Percentiles rank a stretch among this genome's conserved stretches.
Conservation (phyloP, 2,888 invertebrate genomes). For the Rotaria socialis region DNA sequence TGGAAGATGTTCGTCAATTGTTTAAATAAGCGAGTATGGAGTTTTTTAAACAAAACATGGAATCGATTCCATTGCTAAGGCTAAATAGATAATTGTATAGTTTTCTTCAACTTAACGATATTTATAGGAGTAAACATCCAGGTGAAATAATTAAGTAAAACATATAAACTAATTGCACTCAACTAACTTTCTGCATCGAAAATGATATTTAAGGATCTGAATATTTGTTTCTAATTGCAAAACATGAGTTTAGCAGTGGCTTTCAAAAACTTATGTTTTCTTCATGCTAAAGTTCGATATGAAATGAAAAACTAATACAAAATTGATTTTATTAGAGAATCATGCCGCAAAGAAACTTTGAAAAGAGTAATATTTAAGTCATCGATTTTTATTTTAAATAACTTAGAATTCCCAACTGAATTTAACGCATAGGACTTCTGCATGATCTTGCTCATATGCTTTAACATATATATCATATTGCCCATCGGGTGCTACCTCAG, state of each 20-base stretch:
- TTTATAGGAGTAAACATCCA: too few relatives aligned
- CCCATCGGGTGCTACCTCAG: slow-evolving; percentile 1
- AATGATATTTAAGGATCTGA: too few relatives aligned
- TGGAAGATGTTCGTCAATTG: neutral
- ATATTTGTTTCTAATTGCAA: too few relatives aligned
- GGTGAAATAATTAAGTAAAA: too few relatives aligned
- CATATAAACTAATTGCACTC: too few relatives aligned
- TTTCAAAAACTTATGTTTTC: too few relatives aligned
- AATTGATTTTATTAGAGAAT: neutral
- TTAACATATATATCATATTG: neutral
- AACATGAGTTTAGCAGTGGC: too few relatives aligned
- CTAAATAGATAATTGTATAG: too few relatives aligned
- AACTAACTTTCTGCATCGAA: too few relatives aligned
- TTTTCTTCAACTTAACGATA: too few relatives aligned
- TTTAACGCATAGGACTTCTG: neutral
- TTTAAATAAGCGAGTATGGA: neutral
- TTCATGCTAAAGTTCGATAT: too few relatives aligned
- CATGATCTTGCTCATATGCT: slow-evolving; percentile 13
- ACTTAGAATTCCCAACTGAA: neutral
- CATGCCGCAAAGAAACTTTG: neutral
- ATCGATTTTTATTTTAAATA: neutral
- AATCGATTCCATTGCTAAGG: neutral
- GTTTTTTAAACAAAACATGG: neutral
- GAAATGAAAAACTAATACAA: too few relatives aligned
- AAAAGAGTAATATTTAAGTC: neutral